These are phyloP conservation scores for Brachyalestes nurse DNA, from an alignment of 2,797 vertebrate species.

Conservation along the genomic window DNA sequence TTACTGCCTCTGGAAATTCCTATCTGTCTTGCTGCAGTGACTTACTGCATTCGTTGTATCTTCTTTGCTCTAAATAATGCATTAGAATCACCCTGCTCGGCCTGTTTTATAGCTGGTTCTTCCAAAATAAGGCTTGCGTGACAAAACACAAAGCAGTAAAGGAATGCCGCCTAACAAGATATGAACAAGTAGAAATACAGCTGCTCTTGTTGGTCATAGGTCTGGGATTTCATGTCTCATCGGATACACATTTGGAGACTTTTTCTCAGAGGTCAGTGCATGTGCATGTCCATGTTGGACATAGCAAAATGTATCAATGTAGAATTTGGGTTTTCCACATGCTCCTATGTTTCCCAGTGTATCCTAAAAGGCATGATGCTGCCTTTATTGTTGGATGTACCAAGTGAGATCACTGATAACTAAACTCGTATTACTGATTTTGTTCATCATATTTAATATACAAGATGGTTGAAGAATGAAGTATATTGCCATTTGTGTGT, in stretches of 20 bases:
- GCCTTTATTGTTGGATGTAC: not conserved
- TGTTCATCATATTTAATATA: too few relatives aligned
- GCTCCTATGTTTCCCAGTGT: not conserved
- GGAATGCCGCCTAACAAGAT: conserved; percentile 51
- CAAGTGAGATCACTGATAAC: too few relatives aligned
- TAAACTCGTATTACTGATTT: too few relatives aligned
- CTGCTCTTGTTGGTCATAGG: not conserved
- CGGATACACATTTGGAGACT: not conserved
- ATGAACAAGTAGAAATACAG: not conserved
- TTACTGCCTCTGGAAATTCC: not conserved
- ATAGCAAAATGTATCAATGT: not conserved
- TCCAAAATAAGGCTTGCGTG: conserved; percentile 35
- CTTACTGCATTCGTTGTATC: too few relatives aligned
- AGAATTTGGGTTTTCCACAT: not conserved
- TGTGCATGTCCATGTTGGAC: not conserved
- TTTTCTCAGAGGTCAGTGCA: not conserved
- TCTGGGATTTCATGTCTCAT: not conserved
- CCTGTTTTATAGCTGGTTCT: conserved; percentile 10
- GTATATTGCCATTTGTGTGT: too few relatives aligned
- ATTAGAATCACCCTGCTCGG: not conserved
- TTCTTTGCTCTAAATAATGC: not conserved
- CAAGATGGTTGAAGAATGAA: too few relatives aligned
- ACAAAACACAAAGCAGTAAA: conserved; percentile 4
- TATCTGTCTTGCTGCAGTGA: not conserved
- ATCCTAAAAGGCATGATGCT: not conserved